phyloP scores from a whole-genome alignment of 2,888 invertebrate species.

The Buathra laborator region DNA sequence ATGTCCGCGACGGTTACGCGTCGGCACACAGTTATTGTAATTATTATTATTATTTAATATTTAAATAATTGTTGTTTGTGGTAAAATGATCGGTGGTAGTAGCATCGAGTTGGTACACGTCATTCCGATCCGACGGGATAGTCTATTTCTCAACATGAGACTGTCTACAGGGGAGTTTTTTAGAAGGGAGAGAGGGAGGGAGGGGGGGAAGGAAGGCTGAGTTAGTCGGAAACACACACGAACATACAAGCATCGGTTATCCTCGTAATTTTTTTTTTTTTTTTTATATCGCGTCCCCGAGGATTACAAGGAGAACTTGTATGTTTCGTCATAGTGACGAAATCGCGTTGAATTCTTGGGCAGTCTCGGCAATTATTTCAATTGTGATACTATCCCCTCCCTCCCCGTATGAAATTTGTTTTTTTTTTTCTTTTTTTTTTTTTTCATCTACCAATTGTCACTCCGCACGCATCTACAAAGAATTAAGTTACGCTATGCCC shows the following conservation, averaged over 20 bases:
- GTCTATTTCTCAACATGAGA: constrained; percentile 39
- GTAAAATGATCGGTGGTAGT: background rate
- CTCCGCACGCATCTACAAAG: constrained; percentile 53
- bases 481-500: constrained; percentile 79
- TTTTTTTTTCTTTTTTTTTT: constrained; percentile 7
- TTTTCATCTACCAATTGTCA: constrained; percentile 10
- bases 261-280: background rate
- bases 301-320: background rate
- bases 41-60: constrained; percentile 6
- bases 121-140: constrained; percentile 10
- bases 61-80: background rate
- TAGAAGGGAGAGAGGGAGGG: background rate
- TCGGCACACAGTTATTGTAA: background rate
- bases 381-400: background rate
- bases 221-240: background rate
- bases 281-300: background rate
- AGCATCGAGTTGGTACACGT: constrained; percentile 10
- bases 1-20: background rate
- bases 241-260: constrained; percentile 1
- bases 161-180: constrained; percentile 12
- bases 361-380: constrained; percentile 4
- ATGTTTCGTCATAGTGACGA: background rate
- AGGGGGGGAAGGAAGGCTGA: background rate
- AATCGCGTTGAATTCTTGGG: background rate
- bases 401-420: background rate